Evolutionary conservation across 2,113 vertebrate genomes (phyloP).

Genomic region (Pavo muticus): DNA sequence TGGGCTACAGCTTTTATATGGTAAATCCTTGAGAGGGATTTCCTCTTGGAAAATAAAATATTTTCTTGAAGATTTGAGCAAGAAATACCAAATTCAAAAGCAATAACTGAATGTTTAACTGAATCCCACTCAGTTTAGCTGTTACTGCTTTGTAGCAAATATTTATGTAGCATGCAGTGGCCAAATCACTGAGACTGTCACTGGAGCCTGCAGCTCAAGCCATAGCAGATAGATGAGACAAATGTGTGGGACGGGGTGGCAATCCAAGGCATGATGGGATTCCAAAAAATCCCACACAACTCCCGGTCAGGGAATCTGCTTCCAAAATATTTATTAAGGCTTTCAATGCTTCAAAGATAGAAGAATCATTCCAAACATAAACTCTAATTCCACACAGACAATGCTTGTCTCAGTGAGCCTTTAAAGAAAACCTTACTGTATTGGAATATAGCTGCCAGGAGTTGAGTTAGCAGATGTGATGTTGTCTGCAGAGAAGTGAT

Average conservation of each 20-base stretch:
- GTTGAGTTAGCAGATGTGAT: background rate
- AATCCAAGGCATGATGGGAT: background rate
- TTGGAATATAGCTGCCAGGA: background rate
- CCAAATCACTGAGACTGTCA: background rate
- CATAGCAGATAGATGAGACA: background rate
- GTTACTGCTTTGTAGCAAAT: background rate
- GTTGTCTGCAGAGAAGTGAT: background rate
- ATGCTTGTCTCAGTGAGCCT: background rate
- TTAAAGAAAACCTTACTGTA: background rate
- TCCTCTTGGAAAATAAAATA: background rate
- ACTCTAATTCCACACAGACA: background rate
- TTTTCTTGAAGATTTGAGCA: background rate
- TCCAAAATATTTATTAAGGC: conserved; percentile 37
- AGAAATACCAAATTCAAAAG: conserved; percentile 25
- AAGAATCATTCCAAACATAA: conserved; percentile 21
- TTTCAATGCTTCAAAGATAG: conserved; percentile 38
- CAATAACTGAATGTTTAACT: conserved; percentile 3
- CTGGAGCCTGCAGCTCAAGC: background rate
- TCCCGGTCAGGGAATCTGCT: background rate
- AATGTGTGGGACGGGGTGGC: background rate
- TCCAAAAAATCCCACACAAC: conserved; percentile 21
- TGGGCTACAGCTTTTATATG: background rate
- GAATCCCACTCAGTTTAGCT: background rate
- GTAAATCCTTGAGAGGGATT: background rate
- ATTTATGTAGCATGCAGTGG: background rate